Evolutionary conservation across 1,140 invertebrate genomes (phyloP).

Genomic region (Eulimnadia texana): DNA sequence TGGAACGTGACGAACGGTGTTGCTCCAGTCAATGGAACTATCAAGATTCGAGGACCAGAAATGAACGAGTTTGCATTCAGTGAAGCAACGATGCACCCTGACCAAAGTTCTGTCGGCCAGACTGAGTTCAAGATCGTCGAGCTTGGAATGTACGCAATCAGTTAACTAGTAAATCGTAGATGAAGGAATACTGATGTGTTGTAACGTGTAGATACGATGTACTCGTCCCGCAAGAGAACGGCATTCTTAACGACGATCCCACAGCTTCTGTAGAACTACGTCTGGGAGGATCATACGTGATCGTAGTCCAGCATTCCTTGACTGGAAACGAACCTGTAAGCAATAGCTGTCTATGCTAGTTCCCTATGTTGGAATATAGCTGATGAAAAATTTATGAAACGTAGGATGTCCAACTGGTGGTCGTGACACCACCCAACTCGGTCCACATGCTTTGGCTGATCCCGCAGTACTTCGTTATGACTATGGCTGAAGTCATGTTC

Average conservation of each 20-base stretch:
- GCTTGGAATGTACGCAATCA: constrained; percentile 10
- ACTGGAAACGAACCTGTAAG: neutral
- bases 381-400: no score
- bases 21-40: neutral
- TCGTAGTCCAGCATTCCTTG: constrained; percentile 9
- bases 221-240: constrained; percentile 3
- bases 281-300: constrained; percentile 6
- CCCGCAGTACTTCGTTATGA: constrained; percentile 75
- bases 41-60: neutral
- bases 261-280: neutral
- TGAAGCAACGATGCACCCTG: neutral
- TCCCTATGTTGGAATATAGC: no score
- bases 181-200: neutral
- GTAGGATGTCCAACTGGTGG: constrained; percentile 2
- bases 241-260: constrained; percentile 1
- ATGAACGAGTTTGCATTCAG: neutral
- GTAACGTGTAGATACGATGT: constrained; percentile 11
- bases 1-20: neutral
- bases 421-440: constrained; percentile 46
- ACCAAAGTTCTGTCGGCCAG: neutral
- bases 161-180: neutral
- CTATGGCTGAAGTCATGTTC: constrained; percentile 72
- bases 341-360: no score
- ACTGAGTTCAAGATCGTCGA: constrained; percentile 1
- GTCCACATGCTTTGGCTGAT: constrained; percentile 69